Evolutionary conservation across 2,113 vertebrate species (phyloP).

Genomic region (Girardinichthys multiradiatus): DNA sequence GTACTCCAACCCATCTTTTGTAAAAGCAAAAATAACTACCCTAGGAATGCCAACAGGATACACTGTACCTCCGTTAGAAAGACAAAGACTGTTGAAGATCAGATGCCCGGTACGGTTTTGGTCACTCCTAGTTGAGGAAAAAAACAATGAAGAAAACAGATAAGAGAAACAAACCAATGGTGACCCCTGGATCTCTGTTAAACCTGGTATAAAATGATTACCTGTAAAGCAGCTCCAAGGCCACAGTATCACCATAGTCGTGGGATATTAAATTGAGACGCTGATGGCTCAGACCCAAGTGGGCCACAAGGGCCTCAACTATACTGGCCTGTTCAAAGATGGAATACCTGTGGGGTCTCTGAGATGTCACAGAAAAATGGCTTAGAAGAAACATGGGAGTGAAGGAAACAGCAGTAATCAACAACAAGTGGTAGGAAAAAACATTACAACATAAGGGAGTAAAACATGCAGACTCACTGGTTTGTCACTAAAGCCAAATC

Average conservation of each 20-base stretch:
- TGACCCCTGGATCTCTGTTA: neutral
- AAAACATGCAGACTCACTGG: slow-evolving; percentile 81
- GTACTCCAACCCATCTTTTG: too few species aligned
- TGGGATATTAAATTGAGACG: slow-evolving; percentile 91
- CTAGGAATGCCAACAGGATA: too few species aligned
- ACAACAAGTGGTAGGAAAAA: neutral
- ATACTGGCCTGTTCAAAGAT: slow-evolving; percentile 95
- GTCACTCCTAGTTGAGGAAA: slow-evolving; percentile 81
- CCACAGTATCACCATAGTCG: slow-evolving; percentile 93
- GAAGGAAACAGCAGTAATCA: neutral
- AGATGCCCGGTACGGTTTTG: slow-evolving; percentile 88
- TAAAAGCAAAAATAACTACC: too few species aligned
- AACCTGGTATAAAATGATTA: slow-evolving; percentile 34
- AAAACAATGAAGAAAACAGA: neutral
- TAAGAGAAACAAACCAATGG: neutral
- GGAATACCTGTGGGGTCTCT: slow-evolving; percentile 92
- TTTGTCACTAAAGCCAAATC: slow-evolving; percentile 98
- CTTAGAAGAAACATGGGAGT: too few species aligned
- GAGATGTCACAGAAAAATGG: neutral
- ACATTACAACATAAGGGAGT: too few species aligned
- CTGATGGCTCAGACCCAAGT: slow-evolving; percentile 86
- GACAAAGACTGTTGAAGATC: slow-evolving; percentile 91
- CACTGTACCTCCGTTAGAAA: slow-evolving; percentile 92
- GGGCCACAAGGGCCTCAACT: slow-evolving; percentile 86
- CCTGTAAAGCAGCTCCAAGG: slow-evolving; percentile 95